phyloP scores from a whole-genome alignment of 2,113 vertebrate genomes.

The Axis porcinus region DNA sequence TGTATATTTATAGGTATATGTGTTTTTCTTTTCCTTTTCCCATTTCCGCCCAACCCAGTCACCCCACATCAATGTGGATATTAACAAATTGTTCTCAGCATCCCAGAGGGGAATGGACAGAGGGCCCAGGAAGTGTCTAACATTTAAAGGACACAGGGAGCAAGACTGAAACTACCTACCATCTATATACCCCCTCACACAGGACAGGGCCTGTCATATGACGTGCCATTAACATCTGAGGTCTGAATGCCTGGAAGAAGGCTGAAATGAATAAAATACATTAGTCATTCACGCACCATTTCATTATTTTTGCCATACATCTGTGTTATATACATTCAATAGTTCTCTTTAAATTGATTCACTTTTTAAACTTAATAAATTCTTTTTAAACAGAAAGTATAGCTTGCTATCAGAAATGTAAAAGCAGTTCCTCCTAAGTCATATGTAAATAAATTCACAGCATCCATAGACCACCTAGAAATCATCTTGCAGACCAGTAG shows the following conservation, averaged over 20 bases:
- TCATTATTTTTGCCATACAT: neutral
- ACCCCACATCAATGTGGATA: neutral
- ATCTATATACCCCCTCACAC: neutral
- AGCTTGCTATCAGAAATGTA: neutral
- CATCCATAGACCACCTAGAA: neutral
- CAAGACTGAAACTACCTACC: neutral
- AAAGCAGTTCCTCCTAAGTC: neutral
- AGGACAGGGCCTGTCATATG: neutral
- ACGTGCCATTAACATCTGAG: neutral
- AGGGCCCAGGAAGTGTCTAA: neutral
- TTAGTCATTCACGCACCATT: neutral
- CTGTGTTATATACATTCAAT: neutral
- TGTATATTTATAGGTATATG: neutral
- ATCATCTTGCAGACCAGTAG: neutral
- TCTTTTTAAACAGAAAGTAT: neutral
- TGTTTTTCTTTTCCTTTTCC: neutral
- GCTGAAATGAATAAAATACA: neutral
- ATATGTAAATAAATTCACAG: neutral
- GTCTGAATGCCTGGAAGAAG: neutral
- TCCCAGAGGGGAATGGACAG: neutral
- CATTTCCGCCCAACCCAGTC: neutral
- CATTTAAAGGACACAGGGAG: neutral
- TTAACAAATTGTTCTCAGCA: neutral
- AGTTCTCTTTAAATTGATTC: conserved; percentile 12
- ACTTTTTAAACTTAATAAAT: conserved; percentile 1